Conservation (phyloP, 2,113 vertebrate species). For the Cyprinodon tularosa region DNA sequence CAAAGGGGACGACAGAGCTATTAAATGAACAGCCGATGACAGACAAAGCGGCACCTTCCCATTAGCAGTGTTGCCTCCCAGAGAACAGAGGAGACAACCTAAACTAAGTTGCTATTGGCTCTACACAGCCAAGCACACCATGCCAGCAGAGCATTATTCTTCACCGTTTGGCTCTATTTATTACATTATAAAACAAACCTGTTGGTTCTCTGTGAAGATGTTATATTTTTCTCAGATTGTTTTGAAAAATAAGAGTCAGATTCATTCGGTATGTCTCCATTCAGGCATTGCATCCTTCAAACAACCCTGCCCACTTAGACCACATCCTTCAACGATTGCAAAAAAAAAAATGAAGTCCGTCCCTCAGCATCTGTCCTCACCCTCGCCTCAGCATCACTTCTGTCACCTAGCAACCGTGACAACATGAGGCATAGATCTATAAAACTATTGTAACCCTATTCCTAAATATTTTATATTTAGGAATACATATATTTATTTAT, state of each 20-base stretch:
- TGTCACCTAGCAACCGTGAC: too few species aligned
- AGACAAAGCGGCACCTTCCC: constrained; percentile 74
- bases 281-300: too few species aligned
- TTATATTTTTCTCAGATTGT: background rate
- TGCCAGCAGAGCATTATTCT: background rate
- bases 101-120: constrained; percentile 51
- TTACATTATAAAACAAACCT: background rate
- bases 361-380: too few species aligned
- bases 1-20: constrained; percentile 58
- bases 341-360: too few species aligned
- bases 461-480: too few species aligned
- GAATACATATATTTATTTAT: too few species aligned
- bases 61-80: constrained; percentile 55
- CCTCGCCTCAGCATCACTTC: too few species aligned
- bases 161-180: background rate
- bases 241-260: background rate
- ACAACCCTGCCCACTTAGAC: too few species aligned
- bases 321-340: too few species aligned
- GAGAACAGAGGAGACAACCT: constrained; percentile 46
- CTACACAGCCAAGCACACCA: constrained; percentile 36
- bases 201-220: background rate
- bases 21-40: constrained; percentile 75
- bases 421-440: too few species aligned
- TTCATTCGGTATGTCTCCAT: too few species aligned
- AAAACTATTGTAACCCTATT: too few species aligned